Evolutionary conservation across 1,140 invertebrate species (phyloP).

Genomic region (Drosophila chauvacae): DNA sequence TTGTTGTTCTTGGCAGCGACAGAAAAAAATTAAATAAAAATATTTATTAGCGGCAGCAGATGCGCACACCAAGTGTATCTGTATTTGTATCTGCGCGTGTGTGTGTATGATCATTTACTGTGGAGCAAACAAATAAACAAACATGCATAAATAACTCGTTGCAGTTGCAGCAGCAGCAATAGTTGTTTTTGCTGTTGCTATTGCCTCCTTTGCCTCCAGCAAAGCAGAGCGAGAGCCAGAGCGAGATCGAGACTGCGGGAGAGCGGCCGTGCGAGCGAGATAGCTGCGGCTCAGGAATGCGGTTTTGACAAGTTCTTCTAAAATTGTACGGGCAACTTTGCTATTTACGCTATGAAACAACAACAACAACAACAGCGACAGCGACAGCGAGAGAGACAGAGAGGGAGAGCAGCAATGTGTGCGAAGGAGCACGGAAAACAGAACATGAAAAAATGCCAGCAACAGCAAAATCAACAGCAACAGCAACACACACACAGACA

Average conservation of each 20-base stretch:
- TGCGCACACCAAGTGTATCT: slow-evolving; percentile 30
- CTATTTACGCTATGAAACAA: slow-evolving; percentile 83
- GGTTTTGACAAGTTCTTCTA: slow-evolving; percentile 84
- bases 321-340: slow-evolving; percentile 84
- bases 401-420: slow-evolving; percentile 56
- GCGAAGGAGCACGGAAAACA: slow-evolving; percentile 79
- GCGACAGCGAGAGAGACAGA: slow-evolving; percentile 15
- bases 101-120: slow-evolving; percentile 79
- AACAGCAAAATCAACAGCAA: slow-evolving; percentile 22
- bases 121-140: slow-evolving; percentile 81
- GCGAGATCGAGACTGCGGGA: slow-evolving; percentile 14
- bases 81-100: slow-evolving; percentile 10
- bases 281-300: slow-evolving; percentile 71
- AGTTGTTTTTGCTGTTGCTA: slow-evolving; percentile 23
- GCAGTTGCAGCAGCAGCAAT: slow-evolving; percentile 65
- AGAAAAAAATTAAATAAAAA: slow-evolving; percentile 25
- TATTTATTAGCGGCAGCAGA: slow-evolving; percentile 65
- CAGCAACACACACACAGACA: slow-evolving; percentile 14
- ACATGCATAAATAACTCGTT: slow-evolving; percentile 83
- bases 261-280: slow-evolving; percentile 7
- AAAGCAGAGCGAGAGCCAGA: slow-evolving; percentile 56
- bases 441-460: slow-evolving; percentile 71
- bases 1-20: slow-evolving; percentile 48
- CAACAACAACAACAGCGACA: slow-evolving; percentile 33
- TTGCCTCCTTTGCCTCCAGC: slow-evolving; percentile 66